Evolutionary conservation across 2,797 vertebrate genomes (phyloP).

Genomic region (Chrysocyon brachyurus): DNA sequence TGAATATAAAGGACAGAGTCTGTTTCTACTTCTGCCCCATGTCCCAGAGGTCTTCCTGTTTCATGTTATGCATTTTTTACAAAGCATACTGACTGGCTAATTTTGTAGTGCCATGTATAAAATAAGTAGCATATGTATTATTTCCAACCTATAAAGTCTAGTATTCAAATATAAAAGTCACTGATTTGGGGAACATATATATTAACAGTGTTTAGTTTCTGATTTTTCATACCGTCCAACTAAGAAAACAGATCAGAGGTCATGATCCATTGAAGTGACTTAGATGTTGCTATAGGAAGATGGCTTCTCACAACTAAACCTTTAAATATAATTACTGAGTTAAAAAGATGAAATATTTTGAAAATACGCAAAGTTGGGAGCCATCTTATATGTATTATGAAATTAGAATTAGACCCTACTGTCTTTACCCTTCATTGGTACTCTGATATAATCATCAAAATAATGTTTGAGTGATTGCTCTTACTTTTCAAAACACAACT

Average conservation of each 20-base stretch:
- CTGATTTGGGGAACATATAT: neutral
- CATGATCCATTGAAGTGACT: neutral
- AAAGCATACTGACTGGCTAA: slow-evolving; percentile 81
- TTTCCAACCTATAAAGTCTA: slow-evolving; percentile 59
- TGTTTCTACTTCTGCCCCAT: slow-evolving; percentile 74
- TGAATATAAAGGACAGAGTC: slow-evolving; percentile 72
- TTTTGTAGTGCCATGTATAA: slow-evolving; percentile 74
- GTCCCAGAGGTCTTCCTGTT: slow-evolving; percentile 76
- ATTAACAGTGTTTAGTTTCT: neutral
- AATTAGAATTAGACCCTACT: neutral
- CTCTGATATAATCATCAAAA: neutral
- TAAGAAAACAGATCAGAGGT: neutral
- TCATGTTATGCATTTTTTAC: slow-evolving; percentile 76
- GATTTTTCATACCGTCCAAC: slow-evolving; percentile 17
- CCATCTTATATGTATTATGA: neutral
- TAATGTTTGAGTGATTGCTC: neutral
- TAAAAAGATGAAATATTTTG: slow-evolving; percentile 15
- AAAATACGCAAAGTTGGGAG: neutral
- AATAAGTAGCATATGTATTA: slow-evolving; percentile 81
- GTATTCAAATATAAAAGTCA: slow-evolving; percentile 66
- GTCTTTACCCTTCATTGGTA: neutral
- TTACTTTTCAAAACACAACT: neutral
- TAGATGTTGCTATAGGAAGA: neutral
- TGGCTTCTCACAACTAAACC: neutral
- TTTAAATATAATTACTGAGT: neutral